Conservation (phyloP, 2,113 vertebrate species). For the Beaufortia kweichowensis region DNA sequence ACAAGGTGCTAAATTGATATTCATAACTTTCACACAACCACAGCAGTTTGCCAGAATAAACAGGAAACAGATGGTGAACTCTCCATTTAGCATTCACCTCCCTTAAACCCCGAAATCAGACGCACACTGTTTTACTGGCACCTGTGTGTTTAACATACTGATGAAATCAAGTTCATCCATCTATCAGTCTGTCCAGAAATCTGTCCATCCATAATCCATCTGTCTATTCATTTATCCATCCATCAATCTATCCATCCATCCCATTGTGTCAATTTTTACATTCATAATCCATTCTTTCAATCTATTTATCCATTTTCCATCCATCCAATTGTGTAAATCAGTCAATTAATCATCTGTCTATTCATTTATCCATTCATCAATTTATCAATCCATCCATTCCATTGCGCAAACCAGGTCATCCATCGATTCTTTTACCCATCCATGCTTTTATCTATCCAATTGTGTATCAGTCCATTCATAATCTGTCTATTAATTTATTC, state of each 20-base stretch:
- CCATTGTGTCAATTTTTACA: too few species aligned
- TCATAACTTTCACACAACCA: conserved; percentile 38
- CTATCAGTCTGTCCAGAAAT: background rate
- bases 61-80: conserved; percentile 39
- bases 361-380: too few species aligned
- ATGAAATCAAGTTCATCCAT: background rate
- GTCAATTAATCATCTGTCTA: background rate
- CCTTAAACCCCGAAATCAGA: conserved; percentile 15
- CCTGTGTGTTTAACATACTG: background rate
- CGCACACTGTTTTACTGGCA: conserved; percentile 20
- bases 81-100: conserved; percentile 17
- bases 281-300: too few species aligned
- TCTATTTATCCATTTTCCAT: too few species aligned
- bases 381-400: too few species aligned
- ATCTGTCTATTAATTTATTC: background rate
- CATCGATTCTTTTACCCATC: background rate
- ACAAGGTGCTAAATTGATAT: conserved; percentile 41
- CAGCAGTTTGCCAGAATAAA: conserved; percentile 25
- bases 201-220: background rate
- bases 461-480: background rate
- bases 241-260: background rate
- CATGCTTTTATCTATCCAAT: background rate
- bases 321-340: too few species aligned
- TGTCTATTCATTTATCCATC: background rate
- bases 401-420: too few species aligned